Evolutionary conservation across 2,888 invertebrate genomes (phyloP).

Genomic region (Ormyrus nitidulus): DNA sequence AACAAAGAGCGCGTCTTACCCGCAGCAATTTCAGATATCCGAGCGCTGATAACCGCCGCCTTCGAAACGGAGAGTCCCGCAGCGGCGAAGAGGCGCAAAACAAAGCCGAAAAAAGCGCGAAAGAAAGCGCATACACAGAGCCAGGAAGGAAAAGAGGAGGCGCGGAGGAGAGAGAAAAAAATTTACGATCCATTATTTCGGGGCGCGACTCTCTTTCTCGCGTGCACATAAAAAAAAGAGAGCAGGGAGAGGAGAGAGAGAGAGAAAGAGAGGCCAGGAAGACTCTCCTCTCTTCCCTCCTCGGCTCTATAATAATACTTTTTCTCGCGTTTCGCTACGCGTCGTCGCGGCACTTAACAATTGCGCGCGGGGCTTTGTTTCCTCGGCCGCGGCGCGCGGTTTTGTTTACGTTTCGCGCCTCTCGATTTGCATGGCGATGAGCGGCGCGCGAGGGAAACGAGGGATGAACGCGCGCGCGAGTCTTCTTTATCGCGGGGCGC

Average conservation of each 20-base stretch:
- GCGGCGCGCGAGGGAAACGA: constrained; percentile 17
- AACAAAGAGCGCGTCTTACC: constrained; percentile 20
- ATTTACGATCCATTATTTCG: constrained; percentile 51
- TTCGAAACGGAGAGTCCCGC: neutral
- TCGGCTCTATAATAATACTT: neutral
- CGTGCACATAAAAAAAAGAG: neutral
- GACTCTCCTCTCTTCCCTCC: constrained; percentile 1
- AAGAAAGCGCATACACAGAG: neutral
- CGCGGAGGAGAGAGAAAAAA: neutral
- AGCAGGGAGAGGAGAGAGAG: neutral
- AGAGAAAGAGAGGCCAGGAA: neutral
- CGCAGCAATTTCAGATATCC: constrained; percentile 21
- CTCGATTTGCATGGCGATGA: constrained; percentile 51
- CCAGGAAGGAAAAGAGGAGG: neutral
- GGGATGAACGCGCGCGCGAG: constrained; percentile 9
- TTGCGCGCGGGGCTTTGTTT: constrained; percentile 45
- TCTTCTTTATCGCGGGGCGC: constrained; percentile 2
- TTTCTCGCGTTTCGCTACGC: constrained; percentile 36
- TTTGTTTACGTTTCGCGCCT: constrained; percentile 40
- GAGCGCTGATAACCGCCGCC: constrained; percentile 21
- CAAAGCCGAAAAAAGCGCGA: neutral
- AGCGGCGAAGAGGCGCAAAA: neutral
- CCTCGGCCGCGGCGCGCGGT: neutral
- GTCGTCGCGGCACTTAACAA: constrained; percentile 61
- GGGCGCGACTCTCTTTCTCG: constrained; percentile 1